Conservation (phyloP, 2,888 invertebrate genomes). For the Conchocele bisecta region DNA sequence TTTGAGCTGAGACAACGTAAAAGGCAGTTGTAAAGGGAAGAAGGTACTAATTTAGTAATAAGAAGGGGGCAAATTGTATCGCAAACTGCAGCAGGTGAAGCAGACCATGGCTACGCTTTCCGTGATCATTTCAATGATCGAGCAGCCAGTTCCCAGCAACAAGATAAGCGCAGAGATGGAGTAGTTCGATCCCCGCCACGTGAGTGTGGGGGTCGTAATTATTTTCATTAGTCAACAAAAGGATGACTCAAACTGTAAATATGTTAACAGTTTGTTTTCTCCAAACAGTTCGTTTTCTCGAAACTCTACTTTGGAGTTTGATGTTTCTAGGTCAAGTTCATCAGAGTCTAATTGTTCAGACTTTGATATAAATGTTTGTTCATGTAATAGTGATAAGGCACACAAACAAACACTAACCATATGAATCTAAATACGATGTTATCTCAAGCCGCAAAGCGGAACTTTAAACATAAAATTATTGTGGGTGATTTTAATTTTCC, state of each 20-base stretch:
- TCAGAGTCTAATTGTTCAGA: conserved; percentile 11
- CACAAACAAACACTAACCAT: neutral
- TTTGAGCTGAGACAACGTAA: conserved; percentile 14
- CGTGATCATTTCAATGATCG: neutral
- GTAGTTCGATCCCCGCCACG: neutral
- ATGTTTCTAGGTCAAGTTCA: neutral
- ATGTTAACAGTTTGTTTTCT: conserved; percentile 12
- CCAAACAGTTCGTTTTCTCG: too few relatives aligned
- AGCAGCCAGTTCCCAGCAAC: neutral
- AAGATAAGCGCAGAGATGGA: neutral
- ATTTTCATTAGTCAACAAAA: neutral
- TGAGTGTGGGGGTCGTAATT: neutral
- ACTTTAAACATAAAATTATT: conserved; percentile 2
- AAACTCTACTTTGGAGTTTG: too few relatives aligned
- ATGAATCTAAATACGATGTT: neutral
- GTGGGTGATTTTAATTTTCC: conserved; percentile 27
- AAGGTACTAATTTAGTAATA: conserved; percentile 3
- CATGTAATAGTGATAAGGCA: neutral
- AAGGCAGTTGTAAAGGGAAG: neutral
- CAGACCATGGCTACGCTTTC: neutral
- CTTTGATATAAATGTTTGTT: neutral
- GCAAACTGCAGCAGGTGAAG: neutral
- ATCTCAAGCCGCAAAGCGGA: neutral
- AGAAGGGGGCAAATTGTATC: too few relatives aligned
- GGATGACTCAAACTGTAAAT: conserved; percentile 8